Percentiles rank a stretch among this genome's conserved stretches.
Evolutionary conservation across 2,797 vertebrate genomes (phyloP).

Genomic region (Mormyrus hasselquistii): DNA sequence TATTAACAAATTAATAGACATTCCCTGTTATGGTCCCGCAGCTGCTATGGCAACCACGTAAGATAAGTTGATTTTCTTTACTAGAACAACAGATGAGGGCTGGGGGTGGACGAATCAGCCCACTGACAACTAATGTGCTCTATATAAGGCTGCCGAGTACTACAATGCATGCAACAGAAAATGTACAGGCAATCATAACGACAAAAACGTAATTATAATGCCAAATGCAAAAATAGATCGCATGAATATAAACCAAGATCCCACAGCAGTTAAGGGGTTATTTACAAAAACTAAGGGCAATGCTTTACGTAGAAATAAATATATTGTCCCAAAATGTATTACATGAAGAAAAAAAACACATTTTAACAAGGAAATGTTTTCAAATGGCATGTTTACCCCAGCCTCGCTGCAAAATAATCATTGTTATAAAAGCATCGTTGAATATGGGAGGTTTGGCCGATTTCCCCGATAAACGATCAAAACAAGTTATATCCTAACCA

Average conservation of each 20-base stretch:
- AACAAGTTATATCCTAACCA: not conserved
- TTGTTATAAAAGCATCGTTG: not conserved
- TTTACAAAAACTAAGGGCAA: not conserved
- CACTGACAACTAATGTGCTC: not conserved
- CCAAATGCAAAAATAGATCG: not conserved
- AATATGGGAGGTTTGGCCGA: slow-evolving; percentile 21
- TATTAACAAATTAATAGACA: not conserved
- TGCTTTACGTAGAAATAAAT: not conserved
- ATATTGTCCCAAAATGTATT: not conserved
- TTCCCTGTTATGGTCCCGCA: not conserved
- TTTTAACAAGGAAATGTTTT: not conserved
- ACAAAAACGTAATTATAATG: not conserved
- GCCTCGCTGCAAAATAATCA: not conserved
- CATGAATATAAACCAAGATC: not conserved
- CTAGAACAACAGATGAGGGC: not conserved
- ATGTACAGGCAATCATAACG: not conserved
- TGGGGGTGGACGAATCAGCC: not conserved
- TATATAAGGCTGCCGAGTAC: not conserved
- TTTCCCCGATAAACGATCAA: slow-evolving; percentile 31
- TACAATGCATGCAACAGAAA: not conserved
- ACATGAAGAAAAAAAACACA: not conserved
- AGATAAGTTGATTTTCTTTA: not conserved
- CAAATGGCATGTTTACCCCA: not conserved
- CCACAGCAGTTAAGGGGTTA: not conserved
- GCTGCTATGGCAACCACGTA: not conserved